Conservation (phyloP, 2,113 vertebrate species). For the Centropus unirufus region DNA sequence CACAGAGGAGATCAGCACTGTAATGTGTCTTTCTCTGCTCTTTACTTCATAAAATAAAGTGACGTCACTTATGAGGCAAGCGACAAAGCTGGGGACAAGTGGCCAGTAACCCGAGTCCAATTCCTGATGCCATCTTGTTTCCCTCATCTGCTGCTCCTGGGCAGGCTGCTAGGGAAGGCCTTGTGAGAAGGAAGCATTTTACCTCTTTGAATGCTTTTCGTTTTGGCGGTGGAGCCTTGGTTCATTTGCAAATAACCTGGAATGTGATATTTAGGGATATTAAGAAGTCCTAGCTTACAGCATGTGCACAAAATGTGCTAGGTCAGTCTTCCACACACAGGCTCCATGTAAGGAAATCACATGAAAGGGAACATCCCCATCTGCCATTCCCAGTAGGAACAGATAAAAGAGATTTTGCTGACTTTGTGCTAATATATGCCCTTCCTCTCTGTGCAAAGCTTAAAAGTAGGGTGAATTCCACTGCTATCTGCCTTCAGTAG, state of each 20-base stretch:
- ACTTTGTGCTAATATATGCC: background rate
- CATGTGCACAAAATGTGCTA: background rate
- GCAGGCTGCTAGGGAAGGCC: background rate
- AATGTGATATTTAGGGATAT: background rate
- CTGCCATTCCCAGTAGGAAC: background rate
- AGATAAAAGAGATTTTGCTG: background rate
- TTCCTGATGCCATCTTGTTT: background rate
- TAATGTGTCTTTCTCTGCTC: background rate
- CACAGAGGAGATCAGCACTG: background rate
- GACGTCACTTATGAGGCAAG: background rate
- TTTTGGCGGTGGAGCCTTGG: background rate
- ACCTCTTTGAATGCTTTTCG: background rate
- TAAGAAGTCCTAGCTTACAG: background rate
- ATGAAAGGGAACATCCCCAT: background rate
- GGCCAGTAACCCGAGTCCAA: background rate
- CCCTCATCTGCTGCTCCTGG: background rate
- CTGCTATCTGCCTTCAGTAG: background rate
- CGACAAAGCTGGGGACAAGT: background rate
- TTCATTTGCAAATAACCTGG: background rate
- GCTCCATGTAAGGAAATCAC: background rate
- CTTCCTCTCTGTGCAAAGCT: background rate
- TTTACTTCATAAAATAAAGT: background rate
- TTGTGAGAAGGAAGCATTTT: background rate
- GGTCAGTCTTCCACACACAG: background rate
- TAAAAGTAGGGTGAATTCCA: background rate